phyloP scores from a whole-genome alignment of 2,888 invertebrate species.

The Agriopis aurantiaria region DNA sequence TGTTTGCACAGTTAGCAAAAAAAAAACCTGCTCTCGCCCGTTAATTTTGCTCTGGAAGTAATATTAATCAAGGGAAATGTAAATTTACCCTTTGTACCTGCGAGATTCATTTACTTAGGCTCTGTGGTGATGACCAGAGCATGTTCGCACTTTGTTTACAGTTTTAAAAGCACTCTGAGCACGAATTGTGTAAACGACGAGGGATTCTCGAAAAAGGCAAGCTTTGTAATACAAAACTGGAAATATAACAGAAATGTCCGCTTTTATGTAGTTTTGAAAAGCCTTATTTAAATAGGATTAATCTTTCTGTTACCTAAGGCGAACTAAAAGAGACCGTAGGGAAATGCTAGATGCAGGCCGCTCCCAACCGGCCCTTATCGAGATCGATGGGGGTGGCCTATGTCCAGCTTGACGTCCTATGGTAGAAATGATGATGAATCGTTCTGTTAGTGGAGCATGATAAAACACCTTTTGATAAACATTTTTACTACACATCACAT shows the following conservation, averaged over 20 bases:
- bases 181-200: conserved; percentile 15
- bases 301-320: too few species aligned
- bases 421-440: too few species aligned
- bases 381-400: too few species aligned
- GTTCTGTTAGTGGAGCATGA: too few species aligned
- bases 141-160: conserved; percentile 30
- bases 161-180: conserved; percentile 30
- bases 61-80: conserved; percentile 36
- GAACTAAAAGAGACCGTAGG: too few species aligned
- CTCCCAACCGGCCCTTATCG: too few species aligned
- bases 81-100: conserved; percentile 32
- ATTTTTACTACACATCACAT: too few species aligned
- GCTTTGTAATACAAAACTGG: conserved; percentile 18
- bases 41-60: conserved; percentile 26
- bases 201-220: conserved; percentile 16
- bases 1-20: conserved; percentile 20
- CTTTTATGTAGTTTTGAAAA: neutral
- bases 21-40: conserved; percentile 12
- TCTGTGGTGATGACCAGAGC: conserved; percentile 30
- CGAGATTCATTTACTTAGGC: conserved; percentile 41
- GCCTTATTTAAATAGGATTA: neutral
- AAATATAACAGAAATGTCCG: neutral
- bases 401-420: too few species aligned
- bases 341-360: too few species aligned
- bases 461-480: too few species aligned